Evolutionary conservation across 2,113 vertebrate species (phyloP).

Genomic region (Shinisaurus crocodilurus): DNA sequence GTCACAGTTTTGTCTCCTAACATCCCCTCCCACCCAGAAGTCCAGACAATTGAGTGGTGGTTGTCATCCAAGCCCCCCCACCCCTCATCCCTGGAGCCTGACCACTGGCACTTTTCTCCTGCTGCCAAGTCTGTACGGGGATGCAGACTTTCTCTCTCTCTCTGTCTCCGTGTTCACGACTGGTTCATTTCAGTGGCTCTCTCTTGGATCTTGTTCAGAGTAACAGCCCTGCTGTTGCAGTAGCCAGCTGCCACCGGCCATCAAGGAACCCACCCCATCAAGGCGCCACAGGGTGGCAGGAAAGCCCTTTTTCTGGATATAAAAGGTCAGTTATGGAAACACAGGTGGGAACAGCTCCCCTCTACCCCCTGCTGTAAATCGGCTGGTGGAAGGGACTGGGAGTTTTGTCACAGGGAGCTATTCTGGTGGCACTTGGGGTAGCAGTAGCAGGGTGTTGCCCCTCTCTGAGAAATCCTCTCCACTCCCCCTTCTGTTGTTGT

Average conservation of each 20-base stretch:
- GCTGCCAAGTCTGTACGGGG: not conserved
- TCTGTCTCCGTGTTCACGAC: not conserved
- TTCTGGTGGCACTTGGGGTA: conserved; percentile 41
- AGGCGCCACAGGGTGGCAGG: conserved; percentile 29
- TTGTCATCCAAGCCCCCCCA: not conserved
- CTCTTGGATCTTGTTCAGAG: conserved; percentile 6
- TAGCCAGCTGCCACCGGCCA: not conserved
- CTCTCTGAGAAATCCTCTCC: conserved; percentile 2
- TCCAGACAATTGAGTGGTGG: conserved; percentile 14
- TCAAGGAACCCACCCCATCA: conserved; percentile 6
- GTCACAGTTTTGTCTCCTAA: conserved; percentile 52
- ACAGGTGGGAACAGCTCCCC: conserved; percentile 17
- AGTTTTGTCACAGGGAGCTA: conserved; percentile 21
- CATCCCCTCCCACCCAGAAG: conserved; percentile 22
- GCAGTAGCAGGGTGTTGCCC: conserved; percentile 22
- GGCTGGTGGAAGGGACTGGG: conserved; percentile 33
- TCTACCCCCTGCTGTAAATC: conserved; percentile 24
- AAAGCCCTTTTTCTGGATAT: conserved; percentile 46
- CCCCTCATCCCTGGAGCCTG: not conserved
- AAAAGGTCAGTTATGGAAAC: conserved; percentile 37
- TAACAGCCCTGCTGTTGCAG: conserved; percentile 29
- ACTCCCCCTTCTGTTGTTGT: not conserved
- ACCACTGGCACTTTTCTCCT: conserved; percentile 9
- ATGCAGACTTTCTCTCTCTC: not conserved
- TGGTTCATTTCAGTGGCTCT: conserved; percentile 2